A percentile compares a stretch with the other conserved stretches of the same genome.
phyloP scores from a whole-genome alignment of 2,797 vertebrate genomes.

The Arnoldichthys spilopterus region DNA sequence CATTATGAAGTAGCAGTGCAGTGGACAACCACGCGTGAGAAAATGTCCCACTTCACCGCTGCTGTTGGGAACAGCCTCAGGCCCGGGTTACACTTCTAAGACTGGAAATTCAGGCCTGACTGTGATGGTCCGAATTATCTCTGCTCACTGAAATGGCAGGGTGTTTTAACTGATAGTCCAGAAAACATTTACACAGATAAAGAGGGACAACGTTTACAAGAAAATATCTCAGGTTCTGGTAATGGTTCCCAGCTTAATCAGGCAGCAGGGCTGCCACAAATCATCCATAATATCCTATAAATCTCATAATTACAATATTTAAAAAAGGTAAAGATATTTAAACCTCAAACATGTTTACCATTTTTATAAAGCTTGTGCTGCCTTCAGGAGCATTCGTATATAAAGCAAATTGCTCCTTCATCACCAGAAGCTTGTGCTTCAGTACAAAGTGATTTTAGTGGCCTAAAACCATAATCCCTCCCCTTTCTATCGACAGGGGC shows the following conservation, averaged over 20 bases:
- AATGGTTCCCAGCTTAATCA: background rate
- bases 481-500: too few relatives aligned
- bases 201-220: constrained; percentile 13
- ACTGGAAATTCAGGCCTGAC: constrained; percentile 49
- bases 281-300: too few relatives aligned
- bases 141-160: constrained; percentile 25
- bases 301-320: background rate
- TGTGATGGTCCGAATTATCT: constrained; percentile 32
- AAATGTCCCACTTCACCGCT: constrained; percentile 64
- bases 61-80: constrained; percentile 60
- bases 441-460: too few relatives aligned
- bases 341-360: background rate
- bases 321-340: background rate
- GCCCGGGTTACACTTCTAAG: constrained; percentile 44
- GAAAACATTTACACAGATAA: constrained; percentile 35
- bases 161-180: constrained; percentile 26
- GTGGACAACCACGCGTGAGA: constrained; percentile 69
- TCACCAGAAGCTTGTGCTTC: too few relatives aligned
- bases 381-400: background rate
- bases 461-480: too few relatives aligned
- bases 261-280: too few relatives aligned
- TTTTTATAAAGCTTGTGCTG: too few relatives aligned
- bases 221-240: background rate
- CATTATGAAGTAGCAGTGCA: constrained; percentile 51
- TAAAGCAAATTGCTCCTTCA: too few relatives aligned